phyloP scores from a whole-genome alignment of 2,113 vertebrate species.

The Ia io region DNA sequence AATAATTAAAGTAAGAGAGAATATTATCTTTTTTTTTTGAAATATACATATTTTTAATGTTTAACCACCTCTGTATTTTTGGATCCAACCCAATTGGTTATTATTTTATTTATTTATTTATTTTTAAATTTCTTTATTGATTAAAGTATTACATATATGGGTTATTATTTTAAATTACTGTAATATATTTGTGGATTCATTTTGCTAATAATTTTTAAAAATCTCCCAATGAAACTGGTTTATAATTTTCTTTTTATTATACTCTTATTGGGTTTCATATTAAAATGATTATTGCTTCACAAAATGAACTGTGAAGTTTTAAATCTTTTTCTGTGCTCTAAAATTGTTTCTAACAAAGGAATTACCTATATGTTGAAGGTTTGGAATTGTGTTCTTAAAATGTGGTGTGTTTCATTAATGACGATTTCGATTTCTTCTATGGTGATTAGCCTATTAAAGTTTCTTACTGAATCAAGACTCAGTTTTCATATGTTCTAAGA shows the following conservation, averaged over 20 bases:
- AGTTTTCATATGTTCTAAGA: not conserved
- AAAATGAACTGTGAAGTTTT: constrained; percentile 40
- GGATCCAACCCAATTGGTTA: not conserved
- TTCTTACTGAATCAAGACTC: not conserved
- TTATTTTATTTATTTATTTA: too few relatives aligned
- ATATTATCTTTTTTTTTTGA: not conserved
- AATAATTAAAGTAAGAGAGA: not conserved
- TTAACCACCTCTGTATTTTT: not conserved
- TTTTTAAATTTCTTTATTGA: too few relatives aligned
- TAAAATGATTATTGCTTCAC: constrained; percentile 47
- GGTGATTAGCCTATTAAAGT: not conserved
- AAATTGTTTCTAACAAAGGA: not conserved
- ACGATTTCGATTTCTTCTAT: not conserved
- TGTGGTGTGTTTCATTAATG: not conserved
- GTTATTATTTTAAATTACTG: constrained; percentile 43
- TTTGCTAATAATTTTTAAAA: constrained; percentile 44
- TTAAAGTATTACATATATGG: too few relatives aligned
- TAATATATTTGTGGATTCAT: constrained; percentile 11
- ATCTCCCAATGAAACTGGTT: not conserved
- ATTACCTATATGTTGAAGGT: not conserved
- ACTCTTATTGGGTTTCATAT: constrained; percentile 9
- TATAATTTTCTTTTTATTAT: constrained; percentile 50
- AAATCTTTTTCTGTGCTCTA: not conserved
- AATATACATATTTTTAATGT: constrained; percentile 20
- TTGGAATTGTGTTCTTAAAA: constrained; percentile 16